These are phyloP conservation scores for Apogon talboti DNA, from an alignment of 2,797 vertebrate species.

Conservation along the genomic window DNA sequence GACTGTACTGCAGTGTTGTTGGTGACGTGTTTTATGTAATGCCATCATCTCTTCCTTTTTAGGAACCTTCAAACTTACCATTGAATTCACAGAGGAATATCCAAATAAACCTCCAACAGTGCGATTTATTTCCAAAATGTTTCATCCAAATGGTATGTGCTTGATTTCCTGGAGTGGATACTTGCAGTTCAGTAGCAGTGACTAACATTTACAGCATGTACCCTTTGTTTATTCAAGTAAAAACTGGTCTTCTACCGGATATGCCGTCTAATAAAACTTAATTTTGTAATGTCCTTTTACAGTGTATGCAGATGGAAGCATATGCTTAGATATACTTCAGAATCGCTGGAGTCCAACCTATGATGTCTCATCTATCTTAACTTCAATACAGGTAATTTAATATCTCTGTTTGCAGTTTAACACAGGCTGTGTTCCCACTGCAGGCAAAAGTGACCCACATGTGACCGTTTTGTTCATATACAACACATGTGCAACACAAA, in stretches of 20 bases:
- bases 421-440: background rate
- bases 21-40: conserved; percentile 1
- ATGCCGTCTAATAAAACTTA: background rate
- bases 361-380: conserved; percentile 99
- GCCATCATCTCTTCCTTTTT: conserved; percentile 56
- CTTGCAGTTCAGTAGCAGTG: background rate
- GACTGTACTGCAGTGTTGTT: background rate
- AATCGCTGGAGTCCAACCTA: conserved; percentile 99
- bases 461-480: too few relatives aligned
- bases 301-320: conserved; percentile 99
- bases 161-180: too few relatives aligned
- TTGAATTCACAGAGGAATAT: conserved; percentile 99
- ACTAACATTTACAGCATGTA: background rate
- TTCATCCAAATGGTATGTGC: conserved; percentile 97
- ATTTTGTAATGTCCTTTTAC: conserved; percentile 44
- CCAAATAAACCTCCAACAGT: conserved; percentile 99
- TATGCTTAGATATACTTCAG: conserved; percentile 99
- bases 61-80: conserved; percentile 99
- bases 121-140: conserved; percentile 99
- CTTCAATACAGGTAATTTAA: conserved; percentile 95
- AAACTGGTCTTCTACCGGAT: background rate
- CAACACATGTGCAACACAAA: too few relatives aligned
- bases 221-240: background rate
- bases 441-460: too few relatives aligned
- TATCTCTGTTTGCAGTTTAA: background rate